Base-by-base conservation (phyloP, 2,113 vertebrate species). In the Abramis brama region DNA sequence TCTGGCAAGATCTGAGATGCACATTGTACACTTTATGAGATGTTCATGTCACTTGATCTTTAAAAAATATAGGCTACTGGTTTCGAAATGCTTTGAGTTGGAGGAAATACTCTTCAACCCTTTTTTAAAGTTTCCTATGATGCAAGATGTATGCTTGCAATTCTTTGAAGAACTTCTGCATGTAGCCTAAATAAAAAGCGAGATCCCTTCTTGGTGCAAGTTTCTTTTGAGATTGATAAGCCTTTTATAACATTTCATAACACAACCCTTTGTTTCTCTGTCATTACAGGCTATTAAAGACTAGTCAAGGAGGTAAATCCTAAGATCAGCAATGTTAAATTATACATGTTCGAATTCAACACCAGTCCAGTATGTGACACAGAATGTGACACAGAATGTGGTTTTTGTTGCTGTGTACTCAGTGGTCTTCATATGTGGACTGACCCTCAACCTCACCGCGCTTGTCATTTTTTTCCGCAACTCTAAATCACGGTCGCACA, bases 401-500 rank as follows among this genome's bases (percentile, higher is more conserved):
- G 0, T 90, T 23, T 87, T 85, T 33, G 88, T 91, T 45, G 68
- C 47, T 0, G 43, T 86, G 0, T 94, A 93, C 85, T 73, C 85
- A 27, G 13, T 91, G 30, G 89, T 93, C 39, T 91, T 84, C 60
- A 6, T 87, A 1, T 2, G 74, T 4, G 92, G 94, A 1, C 82
- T 94, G 0, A 4, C 68, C 5, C 88, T 93, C n/a, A 95, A 95
- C 79, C 0, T 91, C 23, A 82, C 66, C 4, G 92, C 93, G 0
- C 85, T 95, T 70, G 60, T 88, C 2, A 79, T 93, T 68, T 94
- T 95, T 86, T 88, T 87, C 70, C 64, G 85, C 13, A 71, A 76
- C n/a, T 85, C 12, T 50, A 90, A 91, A 77, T 85, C 85, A n/a
- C 90, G 89, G 45, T 94, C 94, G 5, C 89, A 93, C 68, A 95